These are phyloP conservation scores for Scaptomyza tumidula DNA, from an alignment of 2,888 invertebrate genomes.

Conservation along the genomic window DNA sequence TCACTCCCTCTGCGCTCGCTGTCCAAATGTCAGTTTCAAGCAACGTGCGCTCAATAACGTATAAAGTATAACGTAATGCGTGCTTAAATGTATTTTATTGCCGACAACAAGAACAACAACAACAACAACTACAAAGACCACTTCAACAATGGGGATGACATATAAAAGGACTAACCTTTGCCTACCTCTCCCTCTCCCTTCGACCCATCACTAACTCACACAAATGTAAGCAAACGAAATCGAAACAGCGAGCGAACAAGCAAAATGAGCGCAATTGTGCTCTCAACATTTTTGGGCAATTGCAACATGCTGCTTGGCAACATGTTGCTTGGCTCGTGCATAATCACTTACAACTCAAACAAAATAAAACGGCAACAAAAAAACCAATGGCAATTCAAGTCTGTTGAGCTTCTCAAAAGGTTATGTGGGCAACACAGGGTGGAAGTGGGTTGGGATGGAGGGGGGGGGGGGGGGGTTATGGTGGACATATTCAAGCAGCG, in stretches of 20 bases:
- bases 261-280: conserved; percentile 34
- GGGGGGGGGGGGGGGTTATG: conserved; percentile 36
- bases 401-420: conserved; percentile 63
- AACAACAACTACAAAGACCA: conserved; percentile 8
- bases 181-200: conserved; percentile 5
- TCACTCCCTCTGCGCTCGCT: conserved; percentile 20
- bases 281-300: conserved; percentile 40
- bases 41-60: conserved; percentile 73
- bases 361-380: conserved; percentile 53
- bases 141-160: conserved; percentile 54
- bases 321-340: conserved; percentile 61
- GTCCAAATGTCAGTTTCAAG: conserved; percentile 71
- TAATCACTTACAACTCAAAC: conserved; percentile 68
- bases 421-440: conserved; percentile 31
- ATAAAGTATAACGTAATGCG: conserved; percentile 78
- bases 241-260: conserved; percentile 8
- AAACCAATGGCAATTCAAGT: conserved; percentile 69
- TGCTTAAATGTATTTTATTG: conserved; percentile 80
- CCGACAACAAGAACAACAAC: conserved; percentile 50
- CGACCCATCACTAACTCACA: conserved; percentile 6
- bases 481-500: conserved; percentile 77
- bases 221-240: conserved; percentile 17
- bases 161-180: conserved; percentile 61
- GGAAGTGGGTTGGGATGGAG: background rate
- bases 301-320: conserved; percentile 57